A percentile compares a stretch with the other conserved stretches of the same genome.
Conservation (phyloP, 53 echinoderm and acorn worm species). For the Glandiceps talaboti region DNA sequence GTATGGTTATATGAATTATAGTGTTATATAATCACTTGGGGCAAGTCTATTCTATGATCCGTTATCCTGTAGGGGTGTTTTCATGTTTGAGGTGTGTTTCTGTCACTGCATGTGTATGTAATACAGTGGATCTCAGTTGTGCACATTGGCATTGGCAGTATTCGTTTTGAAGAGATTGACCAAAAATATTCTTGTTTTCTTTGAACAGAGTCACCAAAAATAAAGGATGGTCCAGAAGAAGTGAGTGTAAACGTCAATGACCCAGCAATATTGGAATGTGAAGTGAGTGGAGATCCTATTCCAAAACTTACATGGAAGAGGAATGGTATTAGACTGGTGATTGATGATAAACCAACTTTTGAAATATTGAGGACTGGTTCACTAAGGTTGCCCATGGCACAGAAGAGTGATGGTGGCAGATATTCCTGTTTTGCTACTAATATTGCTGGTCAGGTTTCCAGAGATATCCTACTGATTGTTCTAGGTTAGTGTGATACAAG, state of each 20-base stretch:
- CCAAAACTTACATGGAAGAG: constrained; percentile 69
- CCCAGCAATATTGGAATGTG: constrained; percentile 46
- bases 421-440: background rate
- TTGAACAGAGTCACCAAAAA: too few species aligned
- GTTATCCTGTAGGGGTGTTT: too few species aligned
- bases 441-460: background rate
- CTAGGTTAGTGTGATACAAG: background rate
- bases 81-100: too few species aligned
- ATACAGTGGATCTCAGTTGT: too few species aligned
- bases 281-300: constrained; percentile 72
- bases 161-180: too few species aligned
- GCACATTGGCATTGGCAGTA: too few species aligned
- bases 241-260: constrained; percentile 28
- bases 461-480: background rate
- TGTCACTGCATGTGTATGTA: too few species aligned
- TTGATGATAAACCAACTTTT: constrained; percentile 18
- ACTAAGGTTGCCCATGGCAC: constrained; percentile 32
- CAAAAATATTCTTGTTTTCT: too few species aligned
- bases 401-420: constrained; percentile 48
- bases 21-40: too few species aligned
- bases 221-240: constrained; percentile 21
- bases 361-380: constrained; percentile 44
- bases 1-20: too few species aligned
- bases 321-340: constrained; percentile 33
- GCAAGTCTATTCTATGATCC: too few species aligned